A percentile compares a stretch with the other conserved stretches of the same genome.
These are phyloP conservation scores for Phrynosoma blainvillii DNA, from an alignment of 2,113 vertebrate genomes.

Conservation along the genomic window DNA sequence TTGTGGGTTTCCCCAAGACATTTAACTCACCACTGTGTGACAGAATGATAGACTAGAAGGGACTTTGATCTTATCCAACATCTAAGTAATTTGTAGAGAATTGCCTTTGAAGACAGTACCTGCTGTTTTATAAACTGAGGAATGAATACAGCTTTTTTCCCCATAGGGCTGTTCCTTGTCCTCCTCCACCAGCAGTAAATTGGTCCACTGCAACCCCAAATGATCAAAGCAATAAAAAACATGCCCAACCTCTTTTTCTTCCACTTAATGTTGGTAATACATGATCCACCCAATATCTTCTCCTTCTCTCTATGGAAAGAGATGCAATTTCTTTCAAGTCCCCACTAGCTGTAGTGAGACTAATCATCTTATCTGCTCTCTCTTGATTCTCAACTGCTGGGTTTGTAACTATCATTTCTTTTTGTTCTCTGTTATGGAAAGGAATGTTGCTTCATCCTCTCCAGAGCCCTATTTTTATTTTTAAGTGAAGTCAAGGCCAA, in stretches of 20 bases:
- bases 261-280: neutral
- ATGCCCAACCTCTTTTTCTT: neutral
- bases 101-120: neutral
- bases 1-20: neutral
- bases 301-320: neutral
- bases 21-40: neutral
- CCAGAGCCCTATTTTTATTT: too few relatives aligned
- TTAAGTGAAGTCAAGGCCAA: neutral
- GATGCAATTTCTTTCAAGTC: neutral
- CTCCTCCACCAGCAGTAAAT: neutral
- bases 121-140: neutral
- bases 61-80: neutral
- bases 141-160: neutral
- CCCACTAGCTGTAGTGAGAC: neutral
- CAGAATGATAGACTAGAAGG: neutral
- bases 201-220: neutral
- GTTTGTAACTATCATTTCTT: neutral
- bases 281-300: neutral
- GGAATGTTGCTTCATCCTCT: neutral
- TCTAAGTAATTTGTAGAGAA: neutral
- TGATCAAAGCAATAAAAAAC: neutral
- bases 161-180: neutral
- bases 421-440: neutral
- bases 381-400: rapidly evolving
- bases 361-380: neutral